Conservation (phyloP, 2,113 vertebrate species). For the Sapayoa aenigma region DNA sequence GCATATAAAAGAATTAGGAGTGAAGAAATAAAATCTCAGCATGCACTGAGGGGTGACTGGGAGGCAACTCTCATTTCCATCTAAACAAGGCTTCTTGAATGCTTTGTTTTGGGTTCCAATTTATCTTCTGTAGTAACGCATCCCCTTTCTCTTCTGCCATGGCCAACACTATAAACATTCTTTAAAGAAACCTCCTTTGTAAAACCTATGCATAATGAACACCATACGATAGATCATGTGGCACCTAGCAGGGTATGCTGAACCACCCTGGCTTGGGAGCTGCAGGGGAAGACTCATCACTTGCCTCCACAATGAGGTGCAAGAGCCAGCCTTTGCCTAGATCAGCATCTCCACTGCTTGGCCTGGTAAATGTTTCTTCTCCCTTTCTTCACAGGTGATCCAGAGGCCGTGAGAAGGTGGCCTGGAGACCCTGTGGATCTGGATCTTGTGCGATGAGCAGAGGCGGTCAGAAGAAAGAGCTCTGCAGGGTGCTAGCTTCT, state of each 20-base stretch:
- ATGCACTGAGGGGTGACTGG: background rate
- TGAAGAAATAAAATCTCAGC: background rate
- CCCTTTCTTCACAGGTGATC: background rate
- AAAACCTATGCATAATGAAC: background rate
- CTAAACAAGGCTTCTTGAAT: background rate
- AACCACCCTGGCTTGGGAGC: background rate
- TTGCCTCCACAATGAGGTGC: accelerated
- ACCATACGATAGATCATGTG: background rate
- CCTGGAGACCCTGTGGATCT: background rate
- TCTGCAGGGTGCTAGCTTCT: background rate
- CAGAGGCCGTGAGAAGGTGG: accelerated
- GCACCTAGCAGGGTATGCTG: background rate
- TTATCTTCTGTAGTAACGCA: background rate
- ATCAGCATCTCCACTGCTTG: background rate
- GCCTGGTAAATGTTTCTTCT: background rate
- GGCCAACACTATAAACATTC: background rate
- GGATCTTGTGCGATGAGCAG: accelerated
- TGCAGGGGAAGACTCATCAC: accelerated
- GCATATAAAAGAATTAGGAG: background rate
- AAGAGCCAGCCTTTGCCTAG: background rate
- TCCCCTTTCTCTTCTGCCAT: background rate
- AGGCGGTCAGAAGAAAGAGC: background rate
- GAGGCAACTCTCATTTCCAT: background rate
- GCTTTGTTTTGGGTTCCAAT: background rate
- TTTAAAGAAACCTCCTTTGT: background rate